These are phyloP conservation scores for Mayetiola destructor DNA, from an alignment of 2,888 invertebrate species.

Conservation along the genomic window DNA sequence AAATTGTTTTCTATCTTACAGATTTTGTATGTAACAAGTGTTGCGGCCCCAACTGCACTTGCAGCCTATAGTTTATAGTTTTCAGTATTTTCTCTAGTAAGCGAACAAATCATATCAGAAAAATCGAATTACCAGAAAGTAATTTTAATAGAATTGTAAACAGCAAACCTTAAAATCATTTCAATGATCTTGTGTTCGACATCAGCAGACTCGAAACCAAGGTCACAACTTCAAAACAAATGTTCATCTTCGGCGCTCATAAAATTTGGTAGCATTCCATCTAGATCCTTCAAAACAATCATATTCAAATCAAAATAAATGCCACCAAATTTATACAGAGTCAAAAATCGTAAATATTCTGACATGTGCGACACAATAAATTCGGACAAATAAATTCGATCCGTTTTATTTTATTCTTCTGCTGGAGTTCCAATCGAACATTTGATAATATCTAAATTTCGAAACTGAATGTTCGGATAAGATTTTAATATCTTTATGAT, in stretches of 20 bases:
- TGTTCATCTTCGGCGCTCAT: conserved; percentile 46
- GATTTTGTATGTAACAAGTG: background rate
- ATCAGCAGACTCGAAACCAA: conserved; percentile 42
- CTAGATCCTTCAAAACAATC: conserved; percentile 46
- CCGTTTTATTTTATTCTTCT: conserved; percentile 28
- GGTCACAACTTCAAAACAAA: conserved; percentile 49
- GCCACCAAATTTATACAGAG: conserved; percentile 60
- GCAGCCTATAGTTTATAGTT: background rate
- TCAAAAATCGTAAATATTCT: conserved; percentile 29
- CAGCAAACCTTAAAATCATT: conserved; percentile 38
- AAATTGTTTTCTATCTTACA: background rate
- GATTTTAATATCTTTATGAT: conserved; percentile 25
- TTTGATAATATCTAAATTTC: conserved; percentile 28
- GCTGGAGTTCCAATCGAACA: conserved; percentile 30
- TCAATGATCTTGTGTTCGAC: conserved; percentile 45
- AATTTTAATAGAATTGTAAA: too few species aligned
- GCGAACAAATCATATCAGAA: background rate
- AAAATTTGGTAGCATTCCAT: conserved; percentile 40
- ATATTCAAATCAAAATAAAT: conserved; percentile 64
- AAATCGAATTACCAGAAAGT: too few species aligned
- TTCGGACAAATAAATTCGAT: conserved; percentile 23
- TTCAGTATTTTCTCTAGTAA: too few species aligned
- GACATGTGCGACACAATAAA: conserved; percentile 28
- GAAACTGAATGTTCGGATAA: conserved; percentile 28
- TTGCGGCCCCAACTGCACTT: background rate